These are phyloP conservation scores for Endotricha flammealis DNA, from an alignment of 2,888 invertebrate species.

Conservation along the genomic window DNA sequence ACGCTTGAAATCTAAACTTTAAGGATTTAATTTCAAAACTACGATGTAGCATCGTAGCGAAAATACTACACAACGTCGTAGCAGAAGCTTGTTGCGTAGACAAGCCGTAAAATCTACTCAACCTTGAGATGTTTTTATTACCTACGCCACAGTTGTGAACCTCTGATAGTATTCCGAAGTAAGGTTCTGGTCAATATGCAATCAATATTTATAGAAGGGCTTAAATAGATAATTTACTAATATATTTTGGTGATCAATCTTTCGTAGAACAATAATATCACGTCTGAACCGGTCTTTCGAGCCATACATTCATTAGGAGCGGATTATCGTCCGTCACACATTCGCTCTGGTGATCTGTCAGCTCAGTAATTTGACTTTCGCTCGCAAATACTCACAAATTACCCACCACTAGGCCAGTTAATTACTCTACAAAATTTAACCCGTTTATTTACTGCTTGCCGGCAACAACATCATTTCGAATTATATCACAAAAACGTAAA, in stretches of 20 bases:
- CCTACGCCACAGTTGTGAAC: too few species aligned
- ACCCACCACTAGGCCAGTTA: constrained; percentile 3
- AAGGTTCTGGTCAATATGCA: not conserved
- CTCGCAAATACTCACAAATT: constrained; percentile 15
- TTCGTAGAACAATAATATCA: constrained; percentile 27
- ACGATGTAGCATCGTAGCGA: too few species aligned
- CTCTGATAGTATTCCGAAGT: too few species aligned
- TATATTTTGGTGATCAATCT: constrained; percentile 21
- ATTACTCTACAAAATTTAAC: constrained; percentile 3
- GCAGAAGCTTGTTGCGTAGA: too few species aligned
- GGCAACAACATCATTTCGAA: not conserved
- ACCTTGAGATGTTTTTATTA: too few species aligned
- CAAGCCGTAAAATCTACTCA: too few species aligned
- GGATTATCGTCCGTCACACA: constrained; percentile 37
- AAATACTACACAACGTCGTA: too few species aligned
- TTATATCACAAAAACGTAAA: not conserved
- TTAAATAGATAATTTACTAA: constrained; percentile 4
- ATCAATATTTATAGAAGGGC: not conserved
- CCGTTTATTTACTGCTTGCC: not conserved
- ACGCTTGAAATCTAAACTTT: too few species aligned
- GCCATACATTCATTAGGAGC: constrained; percentile 39
- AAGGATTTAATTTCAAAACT: too few species aligned
- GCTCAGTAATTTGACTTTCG: constrained; percentile 16
- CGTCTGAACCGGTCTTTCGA: constrained; percentile 27
- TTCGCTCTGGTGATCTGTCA: constrained; percentile 33